Percentiles rank a stretch among this genome's conserved stretches.
Evolutionary conservation across 1,140 invertebrate species (phyloP).

Genomic region (Helicoverpa armigera): DNA sequence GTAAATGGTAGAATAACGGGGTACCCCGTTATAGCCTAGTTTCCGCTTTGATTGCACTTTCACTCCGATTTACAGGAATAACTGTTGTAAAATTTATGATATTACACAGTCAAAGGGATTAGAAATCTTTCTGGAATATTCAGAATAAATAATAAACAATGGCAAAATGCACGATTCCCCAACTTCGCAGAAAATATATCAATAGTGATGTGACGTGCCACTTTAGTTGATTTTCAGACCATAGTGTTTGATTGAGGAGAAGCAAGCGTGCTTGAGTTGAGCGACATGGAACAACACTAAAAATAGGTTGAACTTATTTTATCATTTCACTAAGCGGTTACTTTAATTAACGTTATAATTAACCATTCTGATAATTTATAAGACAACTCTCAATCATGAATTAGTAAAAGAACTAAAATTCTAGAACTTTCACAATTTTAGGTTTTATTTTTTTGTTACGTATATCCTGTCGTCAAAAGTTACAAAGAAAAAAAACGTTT

Average conservation of each 20-base stretch:
- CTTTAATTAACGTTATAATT: too few species aligned
- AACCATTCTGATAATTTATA: not conserved
- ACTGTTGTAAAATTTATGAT: not conserved
- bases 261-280: not conserved
- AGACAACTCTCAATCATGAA: not conserved
- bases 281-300: not conserved
- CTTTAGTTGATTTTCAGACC: too few species aligned
- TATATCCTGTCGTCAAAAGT: conserved; percentile 3
- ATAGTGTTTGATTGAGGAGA: too few species aligned
- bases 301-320: not conserved
- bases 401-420: not conserved
- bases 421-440: not conserved
- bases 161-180: not conserved
- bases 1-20: conserved; percentile 38
- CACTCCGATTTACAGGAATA: not conserved
- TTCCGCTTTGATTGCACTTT: conserved; percentile 13
- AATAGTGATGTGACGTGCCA: conserved; percentile 8
- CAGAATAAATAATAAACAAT: conserved; percentile 26
- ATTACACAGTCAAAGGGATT: not conserved
- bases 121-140: not conserved
- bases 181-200: not conserved
- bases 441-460: not conserved
- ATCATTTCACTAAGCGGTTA: not conserved
- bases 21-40: conserved; percentile 40
- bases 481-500: conserved; percentile 7